phyloP scores from a whole-genome alignment of 2,113 vertebrate genomes.

The Serinus canaria region DNA sequence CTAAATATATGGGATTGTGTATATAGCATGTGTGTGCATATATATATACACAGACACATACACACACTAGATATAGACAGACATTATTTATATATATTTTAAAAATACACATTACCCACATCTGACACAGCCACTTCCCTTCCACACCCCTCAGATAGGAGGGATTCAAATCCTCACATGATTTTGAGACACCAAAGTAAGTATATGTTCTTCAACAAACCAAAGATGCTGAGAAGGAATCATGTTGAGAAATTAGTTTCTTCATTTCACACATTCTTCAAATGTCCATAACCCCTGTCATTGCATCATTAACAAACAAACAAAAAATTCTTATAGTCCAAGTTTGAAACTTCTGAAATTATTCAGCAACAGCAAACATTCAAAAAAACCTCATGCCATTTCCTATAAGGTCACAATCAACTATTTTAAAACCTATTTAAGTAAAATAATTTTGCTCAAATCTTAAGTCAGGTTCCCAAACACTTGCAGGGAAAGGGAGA shows the following conservation, averaged over 20 bases:
- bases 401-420: neutral
- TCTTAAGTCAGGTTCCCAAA: neutral
- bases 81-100: neutral
- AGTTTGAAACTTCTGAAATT: neutral
- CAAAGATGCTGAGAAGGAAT: neutral
- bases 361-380: neutral
- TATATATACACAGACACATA: accelerated
- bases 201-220: neutral
- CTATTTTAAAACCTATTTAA: neutral
- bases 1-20: neutral
- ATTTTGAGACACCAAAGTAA: neutral
- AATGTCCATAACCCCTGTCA: neutral
- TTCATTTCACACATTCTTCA: neutral
- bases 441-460: neutral
- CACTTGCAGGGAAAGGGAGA: neutral
- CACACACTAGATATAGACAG: neutral
- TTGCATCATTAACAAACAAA: neutral
- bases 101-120: neutral
- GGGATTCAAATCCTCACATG: neutral
- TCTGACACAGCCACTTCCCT: neutral
- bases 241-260: neutral
- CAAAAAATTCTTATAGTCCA: neutral
- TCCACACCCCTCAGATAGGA: neutral
- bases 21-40: neutral
- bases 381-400: accelerated